Base-by-base conservation (phyloP, 2,797 vertebrate species). In the Ceyx erithaca region DNA sequence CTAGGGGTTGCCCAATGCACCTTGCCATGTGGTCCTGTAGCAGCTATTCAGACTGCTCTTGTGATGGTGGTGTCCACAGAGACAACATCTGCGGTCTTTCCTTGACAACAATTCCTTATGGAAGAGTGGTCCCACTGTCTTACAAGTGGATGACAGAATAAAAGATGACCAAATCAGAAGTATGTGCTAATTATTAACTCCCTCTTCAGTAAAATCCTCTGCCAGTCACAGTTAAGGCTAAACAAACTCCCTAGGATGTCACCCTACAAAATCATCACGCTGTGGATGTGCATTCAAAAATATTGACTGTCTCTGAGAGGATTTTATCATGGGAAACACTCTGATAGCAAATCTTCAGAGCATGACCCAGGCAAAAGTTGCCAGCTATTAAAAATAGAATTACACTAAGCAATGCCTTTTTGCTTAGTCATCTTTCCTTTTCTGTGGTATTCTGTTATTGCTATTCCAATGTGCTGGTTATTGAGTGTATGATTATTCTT, bases 361-460 rank as follows among this genome's bases (percentile, higher is more conserved):
- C 68, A 64, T 57, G 11, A 12, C 45, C 67, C 25, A 71, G 58
- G 49, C 12, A 84, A 93, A 93, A 82, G 33, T 54, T 70, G 55
- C 73, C 76, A 85, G 75, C 64, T 72, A 43, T 86, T 71, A 90
- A 79, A 95, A 92, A 93, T 90, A 95, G 91, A 86, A 79, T 75
- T 76, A 40, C 57, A 54, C 84, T 69, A 41, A 88, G 45, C 57
- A 11, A 17, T 8, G n/a, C 23, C 10, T 85, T 73, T 95, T 87
- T 90, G 79, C 94, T 92, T 85, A 89, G 75, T 94, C 95, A 95
- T 96, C 94, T 93, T 92, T 94, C 88, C 84, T 94, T 92, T 96
- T 86, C 85, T 96, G 96, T 87, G 94, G 94, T 96, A 90, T 95
- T 93, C 94, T 80, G 75, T 94, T 95, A 89, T 94, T 94, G 92